phyloP scores from a whole-genome alignment of 2,797 vertebrate species.

The Coendou prehensilis region DNA sequence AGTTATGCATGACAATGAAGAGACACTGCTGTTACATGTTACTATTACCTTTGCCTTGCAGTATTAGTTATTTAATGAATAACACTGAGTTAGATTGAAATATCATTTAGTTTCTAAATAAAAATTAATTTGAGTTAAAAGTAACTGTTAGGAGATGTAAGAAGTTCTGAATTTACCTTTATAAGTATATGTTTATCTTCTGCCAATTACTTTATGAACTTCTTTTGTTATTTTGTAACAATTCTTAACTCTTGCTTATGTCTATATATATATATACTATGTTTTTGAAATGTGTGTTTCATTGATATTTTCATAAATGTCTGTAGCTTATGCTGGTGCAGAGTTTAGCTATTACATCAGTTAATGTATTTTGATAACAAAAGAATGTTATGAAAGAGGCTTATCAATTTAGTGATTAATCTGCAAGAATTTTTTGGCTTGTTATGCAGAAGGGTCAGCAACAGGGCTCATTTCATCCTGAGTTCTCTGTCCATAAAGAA shows the following conservation, averaged over 20 bases:
- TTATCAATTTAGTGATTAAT: not conserved
- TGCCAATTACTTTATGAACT: not conserved
- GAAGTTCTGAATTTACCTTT: not conserved
- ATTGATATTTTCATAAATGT: not conserved
- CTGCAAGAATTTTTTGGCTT: not conserved
- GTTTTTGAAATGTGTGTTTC: constrained; percentile 15
- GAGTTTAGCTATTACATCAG: not conserved
- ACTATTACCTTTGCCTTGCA: not conserved
- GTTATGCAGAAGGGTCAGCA: not conserved
- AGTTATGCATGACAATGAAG: not conserved
- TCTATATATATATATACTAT: not conserved
- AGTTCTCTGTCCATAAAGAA: not conserved
- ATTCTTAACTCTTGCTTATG: not conserved
- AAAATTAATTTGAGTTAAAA: not conserved
- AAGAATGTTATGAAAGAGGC: not conserved
- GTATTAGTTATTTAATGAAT: not conserved
- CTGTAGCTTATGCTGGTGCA: not conserved
- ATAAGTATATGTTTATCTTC: not conserved
- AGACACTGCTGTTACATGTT: not conserved
- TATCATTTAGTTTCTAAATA: not conserved
- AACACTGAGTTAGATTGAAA: not conserved
- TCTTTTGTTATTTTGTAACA: not conserved
- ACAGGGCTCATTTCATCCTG: not conserved
- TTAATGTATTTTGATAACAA: not conserved
- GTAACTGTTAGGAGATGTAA: not conserved